Evolutionary conservation across 2,113 vertebrate genomes (phyloP).

Genomic region (Pagrus major): DNA sequence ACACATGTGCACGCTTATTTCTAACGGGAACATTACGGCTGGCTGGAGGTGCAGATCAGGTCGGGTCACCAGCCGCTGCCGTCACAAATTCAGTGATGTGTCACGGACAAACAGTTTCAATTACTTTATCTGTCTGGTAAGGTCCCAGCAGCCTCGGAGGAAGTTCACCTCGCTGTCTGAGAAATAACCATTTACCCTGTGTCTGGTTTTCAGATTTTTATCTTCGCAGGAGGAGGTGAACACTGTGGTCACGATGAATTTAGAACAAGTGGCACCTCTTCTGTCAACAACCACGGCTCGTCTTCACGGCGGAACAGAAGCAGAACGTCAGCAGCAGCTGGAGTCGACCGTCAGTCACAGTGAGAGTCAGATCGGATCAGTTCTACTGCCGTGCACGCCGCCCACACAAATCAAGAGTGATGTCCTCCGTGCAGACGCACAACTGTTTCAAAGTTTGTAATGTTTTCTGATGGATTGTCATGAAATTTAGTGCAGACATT

Average conservation of each 20-base stretch:
- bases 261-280: not conserved
- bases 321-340: too few relatives aligned
- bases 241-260: not conserved
- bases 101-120: not conserved
- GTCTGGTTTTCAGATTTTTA: not conserved
- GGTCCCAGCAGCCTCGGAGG: not conserved
- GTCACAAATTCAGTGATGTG: not conserved
- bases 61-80: not conserved
- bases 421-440: too few relatives aligned
- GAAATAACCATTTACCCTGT: too few relatives aligned
- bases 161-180: not conserved
- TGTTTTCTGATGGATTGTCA: too few relatives aligned
- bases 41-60: not conserved
- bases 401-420: too few relatives aligned
- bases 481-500: too few relatives aligned
- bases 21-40: not conserved
- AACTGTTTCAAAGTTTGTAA: too few relatives aligned
- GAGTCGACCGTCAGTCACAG: too few relatives aligned
- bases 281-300: too few relatives aligned
- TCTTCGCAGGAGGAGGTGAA: not conserved
- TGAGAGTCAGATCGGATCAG: too few relatives aligned
- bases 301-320: too few relatives aligned
- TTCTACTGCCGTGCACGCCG: too few relatives aligned
- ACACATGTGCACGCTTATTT: not conserved
- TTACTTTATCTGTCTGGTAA: not conserved